A percentile compares a stretch with the other conserved stretches of the same genome.
Evolutionary conservation across 2,113 vertebrate species (phyloP).

Genomic region (Pelmatolapia mariae): DNA sequence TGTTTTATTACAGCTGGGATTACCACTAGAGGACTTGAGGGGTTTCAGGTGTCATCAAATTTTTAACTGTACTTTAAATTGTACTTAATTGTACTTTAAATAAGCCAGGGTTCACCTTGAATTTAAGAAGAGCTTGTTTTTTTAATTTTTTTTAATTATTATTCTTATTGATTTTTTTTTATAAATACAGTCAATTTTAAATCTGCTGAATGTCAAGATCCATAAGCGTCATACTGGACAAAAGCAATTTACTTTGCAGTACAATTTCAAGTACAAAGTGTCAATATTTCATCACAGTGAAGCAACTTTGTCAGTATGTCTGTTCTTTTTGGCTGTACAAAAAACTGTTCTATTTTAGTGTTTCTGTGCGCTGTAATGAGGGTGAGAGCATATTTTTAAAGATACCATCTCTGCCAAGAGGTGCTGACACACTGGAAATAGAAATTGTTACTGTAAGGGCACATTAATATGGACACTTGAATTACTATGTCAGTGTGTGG

Average conservation of each 20-base stretch:
- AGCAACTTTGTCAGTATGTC: slow-evolving; percentile 7
- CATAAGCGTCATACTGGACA: not conserved
- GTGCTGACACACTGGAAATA: slow-evolving; percentile 60
- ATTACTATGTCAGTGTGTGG: slow-evolving; percentile 48
- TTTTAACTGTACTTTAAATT: not conserved
- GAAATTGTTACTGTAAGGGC: slow-evolving; percentile 56
- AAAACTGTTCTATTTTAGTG: slow-evolving; percentile 27
- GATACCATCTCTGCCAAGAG: slow-evolving; percentile 58
- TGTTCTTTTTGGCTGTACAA: not conserved
- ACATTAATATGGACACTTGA: slow-evolving; percentile 62
- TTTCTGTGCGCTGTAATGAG: slow-evolving; percentile 27
- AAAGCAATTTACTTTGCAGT: not conserved
- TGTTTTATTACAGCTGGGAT: not conserved
- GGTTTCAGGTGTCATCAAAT: not conserved
- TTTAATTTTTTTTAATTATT: not conserved
- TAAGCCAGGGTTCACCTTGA: not conserved
- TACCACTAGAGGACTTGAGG: not conserved
- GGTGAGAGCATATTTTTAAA: slow-evolving; percentile 26
- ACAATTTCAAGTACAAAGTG: not conserved
- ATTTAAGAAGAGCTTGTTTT: not conserved
- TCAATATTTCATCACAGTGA: slow-evolving; percentile 7
- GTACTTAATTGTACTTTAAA: not conserved
- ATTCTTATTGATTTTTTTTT: not conserved
- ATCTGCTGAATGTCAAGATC: slow-evolving; percentile 5
- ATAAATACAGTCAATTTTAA: not conserved